A percentile compares a stretch with the other conserved stretches of the same genome.
phyloP scores from a whole-genome alignment of 2,797 vertebrate genomes.

The Characodon lateralis region DNA sequence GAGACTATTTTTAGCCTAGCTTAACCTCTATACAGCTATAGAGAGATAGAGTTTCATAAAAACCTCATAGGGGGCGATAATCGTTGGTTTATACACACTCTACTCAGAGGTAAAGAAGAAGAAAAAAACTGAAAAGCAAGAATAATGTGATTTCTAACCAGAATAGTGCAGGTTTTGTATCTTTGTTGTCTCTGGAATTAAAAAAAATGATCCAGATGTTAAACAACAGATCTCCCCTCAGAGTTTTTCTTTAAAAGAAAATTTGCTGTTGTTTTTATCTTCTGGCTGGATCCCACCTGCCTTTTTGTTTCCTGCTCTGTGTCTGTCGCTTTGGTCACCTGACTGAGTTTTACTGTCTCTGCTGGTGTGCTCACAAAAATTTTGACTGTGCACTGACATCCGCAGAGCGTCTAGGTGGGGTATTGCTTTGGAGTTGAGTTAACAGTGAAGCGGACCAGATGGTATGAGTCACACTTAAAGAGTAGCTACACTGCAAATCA shows the following conservation, averaged over 20 bases:
- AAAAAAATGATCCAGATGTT: neutral
- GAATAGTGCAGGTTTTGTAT: neutral
- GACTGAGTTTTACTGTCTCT: neutral
- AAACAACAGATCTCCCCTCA: neutral
- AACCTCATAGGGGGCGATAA: neutral
- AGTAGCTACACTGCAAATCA: too few species aligned
- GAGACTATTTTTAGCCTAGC: neutral
- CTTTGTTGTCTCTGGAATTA: neutral
- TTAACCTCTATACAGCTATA: neutral
- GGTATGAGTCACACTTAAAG: neutral
- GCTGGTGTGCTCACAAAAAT: neutral
- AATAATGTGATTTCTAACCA: neutral
- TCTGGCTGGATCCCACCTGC: neutral
- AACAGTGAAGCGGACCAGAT: neutral
- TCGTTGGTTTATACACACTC: neutral
- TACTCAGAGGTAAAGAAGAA: neutral
- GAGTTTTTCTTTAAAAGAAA: neutral
- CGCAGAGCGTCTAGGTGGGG: neutral
- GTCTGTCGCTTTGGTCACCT: too few species aligned
- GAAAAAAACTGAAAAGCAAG: neutral
- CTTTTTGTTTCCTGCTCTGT: neutral
- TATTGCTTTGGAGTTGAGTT: neutral
- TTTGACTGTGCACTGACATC: neutral
- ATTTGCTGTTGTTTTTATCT: neutral
- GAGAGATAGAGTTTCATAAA: neutral